phyloP scores from a whole-genome alignment of 2,113 vertebrate genomes.

The Cyanistes caeruleus region DNA sequence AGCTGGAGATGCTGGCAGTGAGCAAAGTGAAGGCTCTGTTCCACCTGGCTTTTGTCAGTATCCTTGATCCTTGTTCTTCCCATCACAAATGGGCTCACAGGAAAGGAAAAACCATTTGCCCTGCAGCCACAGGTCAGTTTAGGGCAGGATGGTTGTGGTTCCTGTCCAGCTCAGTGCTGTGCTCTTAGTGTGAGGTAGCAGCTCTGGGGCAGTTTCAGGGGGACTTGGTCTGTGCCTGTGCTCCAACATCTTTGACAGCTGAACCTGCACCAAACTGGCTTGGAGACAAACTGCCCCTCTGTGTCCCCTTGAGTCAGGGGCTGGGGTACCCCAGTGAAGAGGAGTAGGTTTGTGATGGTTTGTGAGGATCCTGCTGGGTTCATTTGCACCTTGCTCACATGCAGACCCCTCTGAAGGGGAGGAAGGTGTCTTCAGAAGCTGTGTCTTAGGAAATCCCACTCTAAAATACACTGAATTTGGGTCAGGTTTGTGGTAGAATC shows the following conservation, averaged over 20 bases:
- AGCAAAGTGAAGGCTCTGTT: not conserved
- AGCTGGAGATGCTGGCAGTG: not conserved
- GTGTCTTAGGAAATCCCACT: not conserved
- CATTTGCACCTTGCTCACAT: not conserved
- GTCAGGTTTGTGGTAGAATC: not conserved
- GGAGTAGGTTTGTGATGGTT: not conserved
- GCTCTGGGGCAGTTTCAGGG: not conserved
- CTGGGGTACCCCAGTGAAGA: not conserved
- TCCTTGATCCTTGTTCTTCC: not conserved
- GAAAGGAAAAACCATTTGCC: not conserved
- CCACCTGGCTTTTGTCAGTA: not conserved
- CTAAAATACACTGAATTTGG: not conserved
- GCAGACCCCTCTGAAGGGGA: not conserved
- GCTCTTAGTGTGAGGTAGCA: not conserved
- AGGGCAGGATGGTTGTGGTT: not conserved
- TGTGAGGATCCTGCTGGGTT: not conserved
- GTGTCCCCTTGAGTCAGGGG: not conserved
- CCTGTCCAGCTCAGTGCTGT: not conserved
- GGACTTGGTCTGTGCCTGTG: not conserved
- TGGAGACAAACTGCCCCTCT: not conserved
- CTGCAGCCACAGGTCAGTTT: not conserved
- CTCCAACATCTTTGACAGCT: not conserved
- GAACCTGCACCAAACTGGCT: not conserved
- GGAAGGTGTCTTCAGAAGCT: not conserved
- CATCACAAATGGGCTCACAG: not conserved